Base-by-base conservation (phyloP, 1,140 invertebrate genomes). In the Drosophila simulans region DNA sequence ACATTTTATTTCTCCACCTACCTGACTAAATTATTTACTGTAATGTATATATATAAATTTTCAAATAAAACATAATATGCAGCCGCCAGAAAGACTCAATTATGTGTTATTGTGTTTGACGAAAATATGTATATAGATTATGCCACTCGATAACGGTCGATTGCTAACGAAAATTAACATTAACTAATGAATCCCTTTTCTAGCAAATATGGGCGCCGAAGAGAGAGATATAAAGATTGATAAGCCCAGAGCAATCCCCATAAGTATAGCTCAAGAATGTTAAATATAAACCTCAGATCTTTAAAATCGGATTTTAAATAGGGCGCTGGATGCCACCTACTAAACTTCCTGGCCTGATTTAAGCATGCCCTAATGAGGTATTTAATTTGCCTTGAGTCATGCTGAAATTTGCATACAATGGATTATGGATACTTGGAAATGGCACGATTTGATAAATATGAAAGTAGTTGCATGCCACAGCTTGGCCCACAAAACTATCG, bases 21-120 rank as follows among this genome's bases (percentile, higher is more conserved):
- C 80, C 76, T 88, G 83, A 88, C 76, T 77, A 89, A 89, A 89
- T 89, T 89, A 76, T 77, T 73, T 77, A 79, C 59, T 88, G 71
- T 89, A 80, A 83, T 77, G 49, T 52, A 71, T 79, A 83, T 82
- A 86, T 77, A 77, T 77, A 70, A 69, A 64, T 77, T 82, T 89
- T 86, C 74, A 60, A 76, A 83, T 86, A 86, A 88, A 86, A 76
- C 69, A 85, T 80, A 82, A 88, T 88, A 88, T 88, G 73, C 83
- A 89, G 80, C 66, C 79, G 72, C 42, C 56, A 73, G 42, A 37
- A 71, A 37, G 31, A 20, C 48, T 39, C 60, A 15, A 52, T 69
- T 60, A 77, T 77, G 74, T 51, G 59, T 59, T 76, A 76, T 72
- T 76, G 54, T 68, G 62, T 54, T 74, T 49, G 17, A 68, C 42